A percentile compares a stretch with the other conserved stretches of the same genome.
Evolutionary conservation across 1,140 invertebrate species (phyloP).

Genomic region (Leptinotarsa texana): DNA sequence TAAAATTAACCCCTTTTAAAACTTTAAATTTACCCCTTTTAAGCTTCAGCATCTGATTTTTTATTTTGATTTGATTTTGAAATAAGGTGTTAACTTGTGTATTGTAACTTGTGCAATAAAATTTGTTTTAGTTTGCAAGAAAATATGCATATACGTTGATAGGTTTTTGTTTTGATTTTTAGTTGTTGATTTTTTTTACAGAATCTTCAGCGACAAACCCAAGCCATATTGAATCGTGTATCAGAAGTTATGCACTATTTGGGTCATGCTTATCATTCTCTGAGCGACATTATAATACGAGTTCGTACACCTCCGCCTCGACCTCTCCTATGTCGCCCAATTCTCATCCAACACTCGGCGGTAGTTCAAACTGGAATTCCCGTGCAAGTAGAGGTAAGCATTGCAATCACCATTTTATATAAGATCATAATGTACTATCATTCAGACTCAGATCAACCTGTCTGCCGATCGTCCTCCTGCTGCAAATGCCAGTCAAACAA

Average conservation of each 20-base stretch:
- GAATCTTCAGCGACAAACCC: slow-evolving; percentile 58
- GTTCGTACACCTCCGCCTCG: slow-evolving; percentile 70
- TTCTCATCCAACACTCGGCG: slow-evolving; percentile 71
- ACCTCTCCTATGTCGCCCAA: slow-evolving; percentile 70
- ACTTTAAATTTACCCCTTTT: too few relatives aligned
- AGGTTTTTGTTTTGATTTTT: too few relatives aligned
- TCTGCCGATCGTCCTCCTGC: slow-evolving; percentile 47
- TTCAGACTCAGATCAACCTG: slow-evolving; percentile 61
- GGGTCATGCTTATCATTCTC: slow-evolving; percentile 83
- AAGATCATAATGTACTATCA: slow-evolving; percentile 20
- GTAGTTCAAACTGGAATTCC: slow-evolving; percentile 68
- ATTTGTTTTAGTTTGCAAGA: too few relatives aligned
- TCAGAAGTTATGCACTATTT: slow-evolving; percentile 81
- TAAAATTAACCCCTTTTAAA: too few relatives aligned
- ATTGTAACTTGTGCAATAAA: too few relatives aligned
- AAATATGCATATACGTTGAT: too few relatives aligned
- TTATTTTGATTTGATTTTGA: too few relatives aligned
- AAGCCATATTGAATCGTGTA: slow-evolving; percentile 71
- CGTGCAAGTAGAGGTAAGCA: slow-evolving; percentile 64
- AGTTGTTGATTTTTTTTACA: slow-evolving; percentile 43
- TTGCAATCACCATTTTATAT: slow-evolving; percentile 14
- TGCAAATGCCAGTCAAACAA: slow-evolving; percentile 38
- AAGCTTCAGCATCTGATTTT: too few relatives aligned
- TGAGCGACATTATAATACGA: slow-evolving; percentile 84
- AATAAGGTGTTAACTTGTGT: too few relatives aligned